Base-by-base conservation (phyloP, 2,113 vertebrate species). In the Alaudala cheleensis region DNA sequence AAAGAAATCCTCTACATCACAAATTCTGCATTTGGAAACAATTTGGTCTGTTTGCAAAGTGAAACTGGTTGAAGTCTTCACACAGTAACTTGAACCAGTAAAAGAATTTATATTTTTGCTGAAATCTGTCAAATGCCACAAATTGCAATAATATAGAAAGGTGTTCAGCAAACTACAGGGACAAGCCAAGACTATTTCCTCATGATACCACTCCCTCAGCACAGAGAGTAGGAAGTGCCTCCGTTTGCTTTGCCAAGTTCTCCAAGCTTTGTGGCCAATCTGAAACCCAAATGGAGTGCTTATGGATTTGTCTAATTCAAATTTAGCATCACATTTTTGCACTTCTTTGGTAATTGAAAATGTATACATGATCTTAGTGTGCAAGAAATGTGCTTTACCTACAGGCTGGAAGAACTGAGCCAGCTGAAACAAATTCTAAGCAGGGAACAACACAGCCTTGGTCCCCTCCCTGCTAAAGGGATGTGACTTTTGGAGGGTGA, bases 61-160 rank as follows among this genome's bases (percentile, higher is more conserved):
- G 37, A 89, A 90, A 93, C 26, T 66, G 7, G 19, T 62, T 86
- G 72, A 94, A 92, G 39, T 31, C 15, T 84, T 93, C 65, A 64
- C 29, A 84, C 23, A 79, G 92, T 64, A 88, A 79, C n/a, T 51
- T 31, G 14, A 93, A 90, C 24, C 10, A 81, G 45, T 64, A 45
- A 61, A 81, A 81, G 24, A 69, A 50, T 58, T 70, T 86, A n/a
- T 91, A 72, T 64, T 86, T 95, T 86, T 67, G 23, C 45, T 53
- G 72, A 64, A 92, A 91, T 79, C 70, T 87, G 78, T 87, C 66
- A 89, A 89, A 78, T 47, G 45, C 49, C 14, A 15, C 72, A 93
- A 88, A 90, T 81, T 86, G 34, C 56, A 91, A 34, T 86, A 93
- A 88, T 69, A 82, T 73, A 71, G 71, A 86, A 92, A 88, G 77